A percentile compares a stretch with the other conserved stretches of the same genome.
Conservation (phyloP, 2,888 invertebrate genomes). For the Eupithecia inturbata region DNA sequence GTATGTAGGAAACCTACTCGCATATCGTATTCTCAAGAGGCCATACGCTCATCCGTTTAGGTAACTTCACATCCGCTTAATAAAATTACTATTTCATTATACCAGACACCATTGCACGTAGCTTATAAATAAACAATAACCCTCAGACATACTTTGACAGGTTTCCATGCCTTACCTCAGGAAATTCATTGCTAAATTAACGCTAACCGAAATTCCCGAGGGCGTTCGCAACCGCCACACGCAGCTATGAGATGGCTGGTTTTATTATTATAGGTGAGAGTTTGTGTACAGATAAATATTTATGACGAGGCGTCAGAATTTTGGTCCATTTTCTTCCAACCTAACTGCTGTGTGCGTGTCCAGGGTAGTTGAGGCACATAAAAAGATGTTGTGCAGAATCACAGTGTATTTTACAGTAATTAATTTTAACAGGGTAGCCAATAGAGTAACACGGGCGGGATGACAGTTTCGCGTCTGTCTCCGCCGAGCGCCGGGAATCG, state of each 20-base stretch:
- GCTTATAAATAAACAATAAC: slow-evolving; percentile 33
- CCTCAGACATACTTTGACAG: slow-evolving; percentile 41
- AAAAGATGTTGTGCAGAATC: too few species aligned
- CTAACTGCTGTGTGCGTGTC: too few species aligned
- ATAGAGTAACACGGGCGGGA: too few species aligned
- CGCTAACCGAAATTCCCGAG: slow-evolving; percentile 50
- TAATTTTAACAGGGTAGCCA: too few species aligned
- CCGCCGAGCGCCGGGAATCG: too few species aligned
- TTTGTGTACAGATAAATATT: neutral
- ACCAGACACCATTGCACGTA: slow-evolving; percentile 19
- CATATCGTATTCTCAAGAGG: neutral
- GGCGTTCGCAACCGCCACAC: slow-evolving; percentile 52
- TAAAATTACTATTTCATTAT: slow-evolving; percentile 14
- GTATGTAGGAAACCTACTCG: neutral
- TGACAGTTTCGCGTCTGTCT: too few species aligned
- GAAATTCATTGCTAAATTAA: slow-evolving; percentile 58
- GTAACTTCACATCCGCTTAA: slow-evolving; percentile 3
- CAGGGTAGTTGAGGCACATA: too few species aligned
- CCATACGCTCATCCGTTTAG: slow-evolving; percentile 2
- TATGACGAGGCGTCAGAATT: too few species aligned
- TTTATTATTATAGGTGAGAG: neutral
- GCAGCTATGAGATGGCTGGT: neutral
- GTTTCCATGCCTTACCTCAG: slow-evolving; percentile 47
- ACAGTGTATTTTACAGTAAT: too few species aligned
- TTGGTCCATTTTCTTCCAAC: too few species aligned